Conservation (phyloP, 2,113 vertebrate genomes). For the Cranoglanis bouderius region DNA sequence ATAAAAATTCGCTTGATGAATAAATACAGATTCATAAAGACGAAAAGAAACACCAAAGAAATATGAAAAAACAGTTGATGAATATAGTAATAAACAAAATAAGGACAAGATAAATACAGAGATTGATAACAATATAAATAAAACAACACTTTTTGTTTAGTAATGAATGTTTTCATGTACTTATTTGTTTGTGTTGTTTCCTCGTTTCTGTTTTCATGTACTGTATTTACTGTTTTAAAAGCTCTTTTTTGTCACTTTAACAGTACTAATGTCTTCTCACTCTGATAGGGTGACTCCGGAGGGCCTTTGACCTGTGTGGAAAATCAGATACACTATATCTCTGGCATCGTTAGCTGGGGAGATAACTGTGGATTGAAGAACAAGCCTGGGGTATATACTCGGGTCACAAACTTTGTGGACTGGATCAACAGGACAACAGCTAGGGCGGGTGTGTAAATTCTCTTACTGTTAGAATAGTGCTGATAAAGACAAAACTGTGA, state of each 20-base stretch:
- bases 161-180: background rate
- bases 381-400: slow-evolving; percentile 89
- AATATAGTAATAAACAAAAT: background rate
- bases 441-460: background rate
- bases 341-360: slow-evolving; percentile 96
- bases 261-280: background rate
- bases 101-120: background rate
- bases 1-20: background rate
- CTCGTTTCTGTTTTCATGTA: background rate
- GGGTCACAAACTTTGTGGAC: slow-evolving; percentile 74
- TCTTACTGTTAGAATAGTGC: background rate
- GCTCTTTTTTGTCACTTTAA: background rate
- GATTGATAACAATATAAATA: background rate
- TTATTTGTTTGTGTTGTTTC: background rate
- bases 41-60: background rate
- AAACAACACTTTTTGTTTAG: background rate
- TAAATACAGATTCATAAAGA: background rate
- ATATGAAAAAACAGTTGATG: background rate
- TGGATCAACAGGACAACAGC: slow-evolving; percentile 81
- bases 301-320: slow-evolving; percentile 85
- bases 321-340: slow-evolving; percentile 68
- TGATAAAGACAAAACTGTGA: background rate
- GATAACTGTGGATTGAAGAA: slow-evolving; percentile 80
- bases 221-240: background rate
- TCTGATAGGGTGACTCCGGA: slow-evolving; percentile 89